Evolutionary conservation across 2,797 vertebrate genomes (phyloP).

Genomic region (Tiaroga cobitis): DNA sequence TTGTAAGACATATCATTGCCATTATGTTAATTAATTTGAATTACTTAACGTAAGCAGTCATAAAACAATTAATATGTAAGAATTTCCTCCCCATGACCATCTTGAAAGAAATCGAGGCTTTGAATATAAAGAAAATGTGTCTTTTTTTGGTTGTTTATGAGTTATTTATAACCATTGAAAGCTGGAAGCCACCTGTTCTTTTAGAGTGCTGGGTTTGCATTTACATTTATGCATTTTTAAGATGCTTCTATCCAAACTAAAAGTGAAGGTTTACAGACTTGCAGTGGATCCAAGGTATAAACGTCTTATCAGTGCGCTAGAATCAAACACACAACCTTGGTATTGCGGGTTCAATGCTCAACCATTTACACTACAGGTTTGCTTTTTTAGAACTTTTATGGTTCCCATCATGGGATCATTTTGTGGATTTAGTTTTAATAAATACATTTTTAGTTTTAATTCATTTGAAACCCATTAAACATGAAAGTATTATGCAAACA

Average conservation of each 20-base stretch:
- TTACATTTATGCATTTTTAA: not conserved
- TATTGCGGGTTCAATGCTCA: too few species aligned
- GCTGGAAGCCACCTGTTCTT: slow-evolving; percentile 9
- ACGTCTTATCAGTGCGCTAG: not conserved
- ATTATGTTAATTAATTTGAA: not conserved
- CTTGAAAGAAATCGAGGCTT: not conserved
- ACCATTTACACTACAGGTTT: too few species aligned
- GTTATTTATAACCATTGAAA: not conserved
- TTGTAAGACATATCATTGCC: not conserved
- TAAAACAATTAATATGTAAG: not conserved
- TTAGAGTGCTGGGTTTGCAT: not conserved
- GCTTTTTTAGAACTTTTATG: too few species aligned
- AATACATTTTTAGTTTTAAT: too few species aligned
- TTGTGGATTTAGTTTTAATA: too few species aligned
- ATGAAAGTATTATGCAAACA: too few species aligned
- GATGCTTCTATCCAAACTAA: not conserved
- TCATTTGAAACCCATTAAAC: too few species aligned
- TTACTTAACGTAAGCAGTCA: not conserved
- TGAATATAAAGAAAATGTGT: not conserved
- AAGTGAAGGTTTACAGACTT: not conserved
- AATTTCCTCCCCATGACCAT: not conserved
- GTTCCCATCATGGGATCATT: too few species aligned
- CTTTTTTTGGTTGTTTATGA: slow-evolving; percentile 1
- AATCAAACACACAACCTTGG: not conserved
- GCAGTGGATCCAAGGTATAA: not conserved